Percentiles rank a stretch among this genome's conserved stretches.
phyloP scores from a whole-genome alignment of 2,113 vertebrate species.

The Mobula hypostoma region DNA sequence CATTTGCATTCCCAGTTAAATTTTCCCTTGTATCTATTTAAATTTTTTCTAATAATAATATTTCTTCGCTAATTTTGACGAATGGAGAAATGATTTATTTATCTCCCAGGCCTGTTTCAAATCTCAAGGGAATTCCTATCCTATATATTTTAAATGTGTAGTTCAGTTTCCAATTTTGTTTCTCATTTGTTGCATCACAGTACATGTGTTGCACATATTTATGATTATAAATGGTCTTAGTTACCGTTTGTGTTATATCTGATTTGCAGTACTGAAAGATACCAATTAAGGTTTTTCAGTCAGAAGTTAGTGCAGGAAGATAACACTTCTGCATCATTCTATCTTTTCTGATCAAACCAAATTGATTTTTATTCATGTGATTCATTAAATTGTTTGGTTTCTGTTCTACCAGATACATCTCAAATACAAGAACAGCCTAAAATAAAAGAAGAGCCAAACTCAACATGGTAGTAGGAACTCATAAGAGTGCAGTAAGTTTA shows the following conservation, averaged over 20 bases:
- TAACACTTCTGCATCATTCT: slow-evolving; percentile 28
- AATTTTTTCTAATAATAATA: neutral
- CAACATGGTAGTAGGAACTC: slow-evolving; percentile 50
- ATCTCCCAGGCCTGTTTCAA: neutral
- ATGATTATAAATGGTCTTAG: neutral
- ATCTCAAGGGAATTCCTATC: neutral
- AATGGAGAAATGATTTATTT: neutral
- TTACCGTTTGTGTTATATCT: neutral
- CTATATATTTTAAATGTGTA: neutral
- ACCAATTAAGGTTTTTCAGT: neutral
- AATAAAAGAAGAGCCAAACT: slow-evolving; percentile 58
- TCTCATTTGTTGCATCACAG: neutral
- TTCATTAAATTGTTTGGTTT: slow-evolving; percentile 36
- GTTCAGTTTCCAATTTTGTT: neutral
- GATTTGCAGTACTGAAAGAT: neutral
- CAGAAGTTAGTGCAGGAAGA: neutral
- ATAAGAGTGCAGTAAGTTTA: slow-evolving; percentile 32
- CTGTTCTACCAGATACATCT: slow-evolving; percentile 49
- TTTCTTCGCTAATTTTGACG: neutral
- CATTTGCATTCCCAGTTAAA: neutral
- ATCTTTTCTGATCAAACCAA: slow-evolving; percentile 32
- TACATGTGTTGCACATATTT: neutral
- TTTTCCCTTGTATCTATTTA: neutral
- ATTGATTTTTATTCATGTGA: slow-evolving; percentile 6
- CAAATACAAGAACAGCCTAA: slow-evolving; percentile 49